Percentiles rank a stretch among this genome's conserved stretches.
Evolutionary conservation across 92 coral and sea anemone species (phyloP).

Genomic region (Virgularia gustaviana): DNA sequence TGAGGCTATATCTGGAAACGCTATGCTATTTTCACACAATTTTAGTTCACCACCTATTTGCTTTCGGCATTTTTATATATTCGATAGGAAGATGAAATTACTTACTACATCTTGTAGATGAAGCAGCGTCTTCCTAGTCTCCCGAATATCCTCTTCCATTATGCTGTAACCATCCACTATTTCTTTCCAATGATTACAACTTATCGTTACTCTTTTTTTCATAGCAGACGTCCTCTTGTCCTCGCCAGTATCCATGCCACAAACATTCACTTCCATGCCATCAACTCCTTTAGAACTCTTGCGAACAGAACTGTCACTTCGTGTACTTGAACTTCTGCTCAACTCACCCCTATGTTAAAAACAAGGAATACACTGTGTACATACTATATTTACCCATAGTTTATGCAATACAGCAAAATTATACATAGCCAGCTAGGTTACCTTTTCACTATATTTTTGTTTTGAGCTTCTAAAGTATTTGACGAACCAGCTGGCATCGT

Average conservation of each 20-base stretch:
- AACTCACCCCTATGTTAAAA: background rate
- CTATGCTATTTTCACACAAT: too few species aligned
- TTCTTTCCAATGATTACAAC: slow-evolving; percentile 37
- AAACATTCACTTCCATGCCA: background rate
- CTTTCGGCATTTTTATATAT: background rate
- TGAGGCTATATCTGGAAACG: too few species aligned
- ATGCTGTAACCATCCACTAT: slow-evolving; percentile 65
- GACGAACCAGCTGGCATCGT: slow-evolving; percentile 9
- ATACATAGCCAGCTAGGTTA: background rate
- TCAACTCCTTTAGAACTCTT: background rate
- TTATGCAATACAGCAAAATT: too few species aligned
- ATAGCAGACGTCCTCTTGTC: background rate
- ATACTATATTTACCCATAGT: too few species aligned
- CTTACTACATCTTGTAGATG: slow-evolving; percentile 78
- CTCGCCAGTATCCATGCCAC: slow-evolving; percentile 3
- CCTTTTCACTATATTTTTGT: slow-evolving; percentile 26
- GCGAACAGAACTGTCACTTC: slow-evolving; percentile 5
- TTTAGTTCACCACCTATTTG: background rate
- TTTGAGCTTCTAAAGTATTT: slow-evolving; percentile 2
- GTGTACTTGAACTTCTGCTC: slow-evolving; percentile 16
- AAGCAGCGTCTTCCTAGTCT: slow-evolving; percentile 58
- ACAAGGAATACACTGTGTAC: background rate
- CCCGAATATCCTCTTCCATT: slow-evolving; percentile 69
- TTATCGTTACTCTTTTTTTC: slow-evolving; percentile 32
- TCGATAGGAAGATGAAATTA: too few species aligned